Conservation (phyloP, 2,888 invertebrate genomes). For the Andrena chrysosceles region DNA sequence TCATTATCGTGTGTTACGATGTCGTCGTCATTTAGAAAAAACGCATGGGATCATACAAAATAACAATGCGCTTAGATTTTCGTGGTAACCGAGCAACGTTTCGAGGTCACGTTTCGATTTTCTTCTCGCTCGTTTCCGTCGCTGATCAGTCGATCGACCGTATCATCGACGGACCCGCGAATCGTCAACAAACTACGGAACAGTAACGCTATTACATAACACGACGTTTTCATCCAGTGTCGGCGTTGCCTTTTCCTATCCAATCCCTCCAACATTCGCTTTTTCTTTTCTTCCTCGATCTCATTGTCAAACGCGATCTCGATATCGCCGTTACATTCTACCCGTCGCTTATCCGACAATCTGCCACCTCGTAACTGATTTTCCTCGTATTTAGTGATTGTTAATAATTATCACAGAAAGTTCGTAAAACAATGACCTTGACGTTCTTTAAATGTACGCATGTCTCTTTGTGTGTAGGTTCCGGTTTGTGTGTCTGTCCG, state of each 20-base stretch:
- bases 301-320: background rate
- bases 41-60: slow-evolving; percentile 82
- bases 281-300: background rate
- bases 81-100: slow-evolving; percentile 79
- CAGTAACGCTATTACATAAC: slow-evolving; percentile 76
- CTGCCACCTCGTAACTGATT: slow-evolving; percentile 60
- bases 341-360: slow-evolving; percentile 45
- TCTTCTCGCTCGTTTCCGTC: slow-evolving; percentile 30
- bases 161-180: slow-evolving; percentile 71
- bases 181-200: slow-evolving; percentile 77
- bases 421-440: slow-evolving; percentile 83
- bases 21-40: slow-evolving; percentile 80
- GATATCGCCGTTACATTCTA: slow-evolving; percentile 19
- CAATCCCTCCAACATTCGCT: slow-evolving; percentile 1
- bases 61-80: slow-evolving; percentile 82
- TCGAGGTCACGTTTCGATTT: slow-evolving; percentile 70
- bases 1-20: slow-evolving; percentile 74
- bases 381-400: slow-evolving; percentile 82
- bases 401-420: slow-evolving; percentile 85
- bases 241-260: background rate
- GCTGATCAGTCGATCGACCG: slow-evolving; percentile 26
- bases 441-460: slow-evolving; percentile 64
- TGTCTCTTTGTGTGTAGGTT: slow-evolving; percentile 12
- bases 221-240: slow-evolving; percentile 59
- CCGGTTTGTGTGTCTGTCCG: slow-evolving; percentile 3